Evolutionary conservation across 2,113 vertebrate species (phyloP), one percentile per base, ranked within the genome.

Genomic region (Platichthys stellatus): DNA sequence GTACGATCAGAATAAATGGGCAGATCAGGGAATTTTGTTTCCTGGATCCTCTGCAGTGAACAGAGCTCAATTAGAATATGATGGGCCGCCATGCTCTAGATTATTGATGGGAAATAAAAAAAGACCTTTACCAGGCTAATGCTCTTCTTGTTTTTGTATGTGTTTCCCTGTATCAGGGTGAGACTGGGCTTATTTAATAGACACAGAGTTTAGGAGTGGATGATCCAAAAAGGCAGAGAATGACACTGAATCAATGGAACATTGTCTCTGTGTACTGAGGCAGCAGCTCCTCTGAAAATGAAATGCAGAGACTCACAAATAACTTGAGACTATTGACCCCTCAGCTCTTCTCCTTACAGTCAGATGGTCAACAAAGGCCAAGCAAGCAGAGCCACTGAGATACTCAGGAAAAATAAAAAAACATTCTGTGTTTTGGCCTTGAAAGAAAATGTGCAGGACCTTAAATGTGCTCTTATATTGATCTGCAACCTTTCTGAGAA

Each of bases 381-480:
- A 3, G 21, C 10, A 40, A 53, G 69, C 17, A 14, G 57, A 20
- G 54, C 12, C 12, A 56, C 40, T 56, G 21, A 64, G 26, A 20
- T 20, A 47, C 58, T 45, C 31, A 43, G 54, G 10, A n/a, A 58
- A 17, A 26, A 26, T 5, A 56, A 12, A 20, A 20, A 23, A 23
- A 23, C 23, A 26, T 21, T 40, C 17, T n/a, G 17, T 45, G 17
- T 38, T 38, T 18, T 47, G 14, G 53, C 35, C 14, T 69, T 35
- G 18, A 60, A 7, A 31, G 31, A 31, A 31, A 31, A 31, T 31
- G 31, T 68, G 9, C 3, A 43, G 49, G 35, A 63, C 23, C 23
- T 63, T 38, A 28, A 18, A 21, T 57, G 66, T 63, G 23, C n/a
- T 24, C 15, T 77, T 57, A 9, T 20, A 49, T 49, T 65, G 38